Evolutionary conservation across 2,113 vertebrate genomes (phyloP).

Genomic region (Probosciger aterrimus): DNA sequence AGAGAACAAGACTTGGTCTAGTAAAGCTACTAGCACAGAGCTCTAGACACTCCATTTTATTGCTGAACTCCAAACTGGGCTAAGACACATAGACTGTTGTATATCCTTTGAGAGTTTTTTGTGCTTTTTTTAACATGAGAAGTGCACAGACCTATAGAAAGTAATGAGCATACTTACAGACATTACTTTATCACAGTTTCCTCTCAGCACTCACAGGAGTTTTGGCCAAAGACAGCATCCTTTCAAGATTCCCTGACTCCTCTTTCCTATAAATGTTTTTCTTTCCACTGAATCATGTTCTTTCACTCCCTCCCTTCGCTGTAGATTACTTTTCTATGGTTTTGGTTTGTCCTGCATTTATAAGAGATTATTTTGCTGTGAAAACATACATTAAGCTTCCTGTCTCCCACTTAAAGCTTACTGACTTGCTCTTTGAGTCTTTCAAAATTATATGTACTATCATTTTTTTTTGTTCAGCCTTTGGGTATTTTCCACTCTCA

Average conservation of each 20-base stretch:
- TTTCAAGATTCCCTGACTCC: conserved; percentile 9
- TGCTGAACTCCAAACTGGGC: neutral
- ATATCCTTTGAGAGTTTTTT: neutral
- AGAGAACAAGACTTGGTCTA: neutral
- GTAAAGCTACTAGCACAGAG: too few species aligned
- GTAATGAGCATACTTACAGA: neutral
- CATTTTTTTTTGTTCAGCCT: neutral
- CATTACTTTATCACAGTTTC: neutral
- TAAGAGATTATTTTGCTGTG: conserved; percentile 17
- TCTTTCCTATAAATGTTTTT: conserved; percentile 37
- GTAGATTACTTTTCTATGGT: neutral
- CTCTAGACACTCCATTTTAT: neutral
- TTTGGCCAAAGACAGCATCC: conserved; percentile 16
- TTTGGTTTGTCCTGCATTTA: neutral
- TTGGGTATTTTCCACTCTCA: neutral
- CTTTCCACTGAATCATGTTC: conserved; percentile 28
- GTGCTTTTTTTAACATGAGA: neutral
- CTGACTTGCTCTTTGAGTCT: neutral
- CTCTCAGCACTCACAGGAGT: neutral
- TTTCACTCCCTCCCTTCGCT: neutral
- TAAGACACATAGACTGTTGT: neutral
- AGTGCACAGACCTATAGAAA: neutral
- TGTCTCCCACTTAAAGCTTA: neutral
- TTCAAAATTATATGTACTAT: neutral
- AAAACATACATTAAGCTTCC: conserved; percentile 30